These are phyloP conservation scores for Fissipunctia ypsillon DNA, from an alignment of 2,888 invertebrate species.

Conservation along the genomic window DNA sequence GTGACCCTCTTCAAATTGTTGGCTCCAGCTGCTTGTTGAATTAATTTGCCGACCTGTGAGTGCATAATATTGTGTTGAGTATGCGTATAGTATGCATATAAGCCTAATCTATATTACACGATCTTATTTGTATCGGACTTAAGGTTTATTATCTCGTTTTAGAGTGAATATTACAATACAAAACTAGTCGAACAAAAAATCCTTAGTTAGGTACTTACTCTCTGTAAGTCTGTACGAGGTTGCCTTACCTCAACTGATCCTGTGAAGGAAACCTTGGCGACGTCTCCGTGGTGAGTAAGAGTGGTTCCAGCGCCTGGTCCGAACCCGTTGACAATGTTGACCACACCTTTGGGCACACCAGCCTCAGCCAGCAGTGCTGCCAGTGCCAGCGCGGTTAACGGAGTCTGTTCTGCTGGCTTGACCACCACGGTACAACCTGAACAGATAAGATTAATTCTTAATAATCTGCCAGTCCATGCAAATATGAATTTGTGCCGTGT, in stretches of 20 bases:
- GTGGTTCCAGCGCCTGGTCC: conserved; percentile 94
- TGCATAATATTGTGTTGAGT: not conserved
- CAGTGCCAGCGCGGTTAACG: conserved; percentile 95
- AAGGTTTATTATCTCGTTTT: not conserved
- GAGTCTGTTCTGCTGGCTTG: conserved; percentile 98
- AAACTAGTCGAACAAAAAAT: not conserved
- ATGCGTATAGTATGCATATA: not conserved
- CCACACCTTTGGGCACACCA: conserved; percentile 96
- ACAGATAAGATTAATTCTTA: conserved; percentile 4
- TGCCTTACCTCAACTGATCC: conserved; percentile 87
- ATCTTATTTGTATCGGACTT: not conserved
- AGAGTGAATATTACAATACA: not conserved
- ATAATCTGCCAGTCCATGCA: not conserved
- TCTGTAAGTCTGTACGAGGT: not conserved
- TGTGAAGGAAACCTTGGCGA: conserved; percentile 96
- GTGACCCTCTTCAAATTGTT: conserved; percentile 95
- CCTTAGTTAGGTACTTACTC: not conserved
- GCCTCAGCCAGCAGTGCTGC: conserved; percentile 95
- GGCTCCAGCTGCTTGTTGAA: conserved; percentile 93
- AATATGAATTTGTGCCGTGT: not conserved
- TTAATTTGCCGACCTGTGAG: conserved; percentile 89
- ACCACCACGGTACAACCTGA: conserved; percentile 94
- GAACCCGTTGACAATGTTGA: conserved; percentile 97
- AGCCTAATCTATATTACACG: not conserved
- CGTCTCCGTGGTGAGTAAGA: conserved; percentile 92